Base-by-base conservation (phyloP, 1,140 invertebrate genomes). In the Monomorium pharaonis region DNA sequence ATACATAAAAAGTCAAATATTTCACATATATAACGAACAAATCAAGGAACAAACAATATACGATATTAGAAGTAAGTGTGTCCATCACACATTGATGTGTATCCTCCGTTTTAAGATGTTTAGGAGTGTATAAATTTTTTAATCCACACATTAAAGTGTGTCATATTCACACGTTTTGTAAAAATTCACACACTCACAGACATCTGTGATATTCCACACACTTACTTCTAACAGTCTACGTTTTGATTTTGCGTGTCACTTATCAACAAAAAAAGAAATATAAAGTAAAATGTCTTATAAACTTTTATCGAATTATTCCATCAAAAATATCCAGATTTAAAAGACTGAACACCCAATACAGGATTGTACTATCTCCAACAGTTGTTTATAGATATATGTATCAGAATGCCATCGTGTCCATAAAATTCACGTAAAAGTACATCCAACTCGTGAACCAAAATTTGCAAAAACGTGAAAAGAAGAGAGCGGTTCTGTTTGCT, bases 381-480 rank as follows among this genome's bases (percentile, higher is more conserved):
- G 49, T 80, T 69, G 65, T 49, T 30, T 54, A 30, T 30, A 70
- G 21, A 14, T 33, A 14, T 33, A 30, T 42, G 33, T 47, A 80
- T 80, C 63, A 42, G 33, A 65, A 65, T 70, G 21, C 9, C 33
- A 70, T 0, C 33, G 24, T 51, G 24, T 24, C n/a, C 5, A 67
- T 72, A 54, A 81, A 56, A 56, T 49, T 56, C 24, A 12, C 51
- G 33, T 30, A 56, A 56, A 56, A 37, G 37, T 72, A 47, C 37
- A 56, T 84, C 14, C 27, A 84, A n/a, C n/a, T 62, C 47, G 56
- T 30, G 69, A 76, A 51, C 44, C 14, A 67, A 84, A 84, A 84
- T 84, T 77, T 63, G 47, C 44, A 30, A 42, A 84, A 84, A 84
- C 65, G 72, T 63, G 67, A 58, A 51, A 83, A 83, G n/a, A 83